These are phyloP conservation scores for Hyles lineata DNA, from an alignment of 2,888 invertebrate genomes.

Conservation along the genomic window DNA sequence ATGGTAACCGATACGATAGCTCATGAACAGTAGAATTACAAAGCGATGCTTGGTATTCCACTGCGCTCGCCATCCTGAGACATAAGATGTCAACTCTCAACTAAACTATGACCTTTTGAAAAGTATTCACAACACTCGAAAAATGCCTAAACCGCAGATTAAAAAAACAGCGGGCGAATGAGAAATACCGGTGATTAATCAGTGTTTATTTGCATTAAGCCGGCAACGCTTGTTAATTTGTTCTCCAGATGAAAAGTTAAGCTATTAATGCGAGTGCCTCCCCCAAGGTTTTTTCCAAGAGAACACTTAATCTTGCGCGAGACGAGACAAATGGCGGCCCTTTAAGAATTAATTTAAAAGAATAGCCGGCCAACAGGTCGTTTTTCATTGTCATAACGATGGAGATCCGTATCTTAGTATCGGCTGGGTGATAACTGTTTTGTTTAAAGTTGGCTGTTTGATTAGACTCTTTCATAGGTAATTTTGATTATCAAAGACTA, in stretches of 20 bases:
- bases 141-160: constrained; percentile 10
- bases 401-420: constrained; percentile 14
- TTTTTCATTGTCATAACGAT: constrained; percentile 67
- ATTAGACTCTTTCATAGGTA: too few species aligned
- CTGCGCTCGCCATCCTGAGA: too few species aligned
- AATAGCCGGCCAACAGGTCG: constrained; percentile 52
- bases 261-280: constrained; percentile 64
- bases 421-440: background rate
- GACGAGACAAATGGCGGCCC: constrained; percentile 61
- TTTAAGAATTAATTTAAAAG: constrained; percentile 75
- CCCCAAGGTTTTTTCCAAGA: constrained; percentile 49
- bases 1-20: too few species aligned
- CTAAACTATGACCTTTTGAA: background rate
- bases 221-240: constrained; percentile 74
- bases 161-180: constrained; percentile 33
- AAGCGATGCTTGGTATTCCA: too few species aligned
- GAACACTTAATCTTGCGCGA: constrained; percentile 60
- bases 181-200: constrained; percentile 70
- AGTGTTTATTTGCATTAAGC: constrained; percentile 72
- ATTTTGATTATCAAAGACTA: too few species aligned
- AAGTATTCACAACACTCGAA: background rate
- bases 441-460: background rate
- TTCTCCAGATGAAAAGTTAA: constrained; percentile 82
- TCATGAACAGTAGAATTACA: too few species aligned
- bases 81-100: too few species aligned